A percentile compares a stretch with the other conserved stretches of the same genome.
phyloP scores from a whole-genome alignment of 2,797 vertebrate species.

The Paedocypris micromegethes region DNA sequence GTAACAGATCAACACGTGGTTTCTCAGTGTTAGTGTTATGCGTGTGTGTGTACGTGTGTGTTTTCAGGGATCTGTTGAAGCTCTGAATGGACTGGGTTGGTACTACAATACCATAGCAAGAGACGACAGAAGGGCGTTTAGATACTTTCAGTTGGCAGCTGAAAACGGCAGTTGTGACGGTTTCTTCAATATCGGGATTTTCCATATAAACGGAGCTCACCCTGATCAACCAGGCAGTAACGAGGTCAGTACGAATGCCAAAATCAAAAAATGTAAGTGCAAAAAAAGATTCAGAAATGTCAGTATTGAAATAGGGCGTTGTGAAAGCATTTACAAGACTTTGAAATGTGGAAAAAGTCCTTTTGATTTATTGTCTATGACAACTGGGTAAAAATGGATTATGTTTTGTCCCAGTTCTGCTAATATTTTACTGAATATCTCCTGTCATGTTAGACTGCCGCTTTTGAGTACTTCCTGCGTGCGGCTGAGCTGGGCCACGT shows the following conservation, averaged over 20 bases:
- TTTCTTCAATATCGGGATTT: conserved; percentile 82
- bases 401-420: not conserved
- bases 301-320: too few relatives aligned
- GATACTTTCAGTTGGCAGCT: conserved; percentile 81
- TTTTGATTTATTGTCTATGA: too few relatives aligned
- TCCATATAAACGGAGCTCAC: conserved; percentile 71
- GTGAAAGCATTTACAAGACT: too few relatives aligned
- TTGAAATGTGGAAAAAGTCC: too few relatives aligned
- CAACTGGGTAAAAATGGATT: too few relatives aligned
- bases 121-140: conserved; percentile 70
- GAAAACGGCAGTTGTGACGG: conserved; percentile 77
- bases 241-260: conserved; percentile 62
- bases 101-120: conserved; percentile 78
- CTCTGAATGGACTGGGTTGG: conserved; percentile 89
- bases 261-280: too few relatives aligned
- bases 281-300: too few relatives aligned
- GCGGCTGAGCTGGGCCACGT: conserved; percentile 78
- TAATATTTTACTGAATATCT: conserved; percentile 2
- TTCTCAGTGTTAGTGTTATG: not conserved
- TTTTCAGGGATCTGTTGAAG: conserved; percentile 78
- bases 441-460: conserved; percentile 70
- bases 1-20: not conserved
- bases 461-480: conserved; percentile 78
- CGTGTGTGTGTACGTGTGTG: not conserved
- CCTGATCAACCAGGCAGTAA: conserved; percentile 68